Base-by-base conservation (phyloP, 2,888 invertebrate genomes). In the Ophraella communa region DNA sequence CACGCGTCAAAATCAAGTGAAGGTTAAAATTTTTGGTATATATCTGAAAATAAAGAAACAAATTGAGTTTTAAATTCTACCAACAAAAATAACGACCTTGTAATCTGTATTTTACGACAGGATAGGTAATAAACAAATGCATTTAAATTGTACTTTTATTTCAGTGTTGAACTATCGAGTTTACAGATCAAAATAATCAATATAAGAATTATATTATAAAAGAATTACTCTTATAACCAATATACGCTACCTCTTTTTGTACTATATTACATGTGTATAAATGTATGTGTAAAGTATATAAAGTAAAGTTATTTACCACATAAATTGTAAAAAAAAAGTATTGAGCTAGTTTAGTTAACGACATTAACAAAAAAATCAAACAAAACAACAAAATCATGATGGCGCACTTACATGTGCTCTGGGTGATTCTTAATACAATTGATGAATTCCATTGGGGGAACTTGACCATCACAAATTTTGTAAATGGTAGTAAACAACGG, bases 401-500 rank as follows among this genome's bases (percentile, higher is more conserved):
- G 57, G 7, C 66, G 69, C 70, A 84, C 93, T 94, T 93, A 97
- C 96, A 94, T 93, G 88, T 98, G 97, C 84, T 96, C 96, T 24
- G 98, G 98, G 83, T 98, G 97, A 80, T 91, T 90, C 82, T 95
- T 91, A 83, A 98, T 92, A 84, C 94, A 94, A 80, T 95, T 91
- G 76, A 98, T 93, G 83, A 98, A 89, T 76, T 94, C 90, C 58
- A 84, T 82, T 1, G 95, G 90, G 76, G 89, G 88, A 74, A 95
- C 80, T 79, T 93, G 89, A 67, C 93, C 93, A 67, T 87, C 87
- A 83, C 98, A 98, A 79, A 99, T 98, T 80, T 89, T 90, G 84
- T 96, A 95, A 74, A 99, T 93, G 44, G 97, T 94, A 30, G 95
- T 95, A 83, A 99, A 98, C 54, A 99, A 85, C 0, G 99, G 99